phyloP scores from a whole-genome alignment of 2,888 invertebrate genomes.

The Lasiommata megera region DNA sequence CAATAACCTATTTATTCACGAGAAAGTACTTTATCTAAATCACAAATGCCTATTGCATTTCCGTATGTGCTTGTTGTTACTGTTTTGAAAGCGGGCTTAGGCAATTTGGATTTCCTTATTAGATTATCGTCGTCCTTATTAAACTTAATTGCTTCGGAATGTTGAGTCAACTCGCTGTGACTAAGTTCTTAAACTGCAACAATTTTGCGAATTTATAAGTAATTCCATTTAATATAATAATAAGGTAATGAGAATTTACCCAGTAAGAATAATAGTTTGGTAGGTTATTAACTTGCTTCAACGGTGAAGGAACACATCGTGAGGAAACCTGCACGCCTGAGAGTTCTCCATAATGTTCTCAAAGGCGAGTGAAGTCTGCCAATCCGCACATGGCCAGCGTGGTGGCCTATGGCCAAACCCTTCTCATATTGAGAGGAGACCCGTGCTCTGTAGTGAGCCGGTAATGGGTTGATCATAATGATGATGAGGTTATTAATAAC shows the following conservation, averaged over 20 bases:
- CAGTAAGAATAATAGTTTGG: no score
- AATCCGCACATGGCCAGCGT: no score
- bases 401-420: no score
- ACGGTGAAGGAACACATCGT: not conserved
- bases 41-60: not conserved
- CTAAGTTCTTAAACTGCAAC: not conserved
- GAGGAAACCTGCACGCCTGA: no score
- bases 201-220: not conserved
- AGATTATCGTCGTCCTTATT: constrained; percentile 26
- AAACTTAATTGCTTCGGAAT: constrained; percentile 20
- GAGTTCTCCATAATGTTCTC: no score
- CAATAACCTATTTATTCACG: not conserved
- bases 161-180: constrained; percentile 21
- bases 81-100: constrained; percentile 8
- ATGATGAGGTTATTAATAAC: no score
- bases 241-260: not conserved
- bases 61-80: not conserved
- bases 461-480: no score
- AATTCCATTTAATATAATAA: not conserved
- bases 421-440: no score
- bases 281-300: no score
- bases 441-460: no score
- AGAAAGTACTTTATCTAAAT: constrained; percentile 1
- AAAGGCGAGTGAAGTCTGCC: no score
- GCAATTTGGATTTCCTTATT: constrained; percentile 30